Percentiles rank a stretch among this genome's conserved stretches.
phyloP scores from a whole-genome alignment of 2,113 vertebrate genomes.

The Ginglymostoma cirratum region DNA sequence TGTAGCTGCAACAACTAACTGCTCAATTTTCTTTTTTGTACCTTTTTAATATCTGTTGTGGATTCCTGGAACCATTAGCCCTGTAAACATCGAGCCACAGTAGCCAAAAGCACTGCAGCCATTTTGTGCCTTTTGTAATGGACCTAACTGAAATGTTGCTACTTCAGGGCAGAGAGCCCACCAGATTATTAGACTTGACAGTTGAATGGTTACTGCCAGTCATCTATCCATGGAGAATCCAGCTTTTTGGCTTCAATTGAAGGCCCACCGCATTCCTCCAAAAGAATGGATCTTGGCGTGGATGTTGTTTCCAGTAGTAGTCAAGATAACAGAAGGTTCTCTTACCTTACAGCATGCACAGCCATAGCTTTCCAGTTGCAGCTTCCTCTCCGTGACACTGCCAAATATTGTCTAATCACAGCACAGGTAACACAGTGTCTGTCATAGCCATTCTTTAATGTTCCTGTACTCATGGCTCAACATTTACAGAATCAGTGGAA shows the following conservation, averaged over 20 bases:
- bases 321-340: not conserved
- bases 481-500: not conserved
- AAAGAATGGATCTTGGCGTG: too few species aligned
- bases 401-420: not conserved
- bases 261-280: too few species aligned
- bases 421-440: not conserved
- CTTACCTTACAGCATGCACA: not conserved
- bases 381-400: not conserved
- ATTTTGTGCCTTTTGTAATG: not conserved
- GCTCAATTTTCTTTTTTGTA: not conserved
- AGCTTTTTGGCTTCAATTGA: too few species aligned
- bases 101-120: not conserved
- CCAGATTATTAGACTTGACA: not conserved
- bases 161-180: not conserved
- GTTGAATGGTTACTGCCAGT: not conserved
- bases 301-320: not conserved
- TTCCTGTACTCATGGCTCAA: not conserved
- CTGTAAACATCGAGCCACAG: not conserved
- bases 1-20: not conserved
- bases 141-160: not conserved
- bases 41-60: not conserved
- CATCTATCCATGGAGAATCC: not conserved
- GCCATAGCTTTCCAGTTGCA: not conserved
- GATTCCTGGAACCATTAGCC: not conserved
- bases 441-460: not conserved